Conservation (phyloP, 2,113 vertebrate genomes). For the Scolopax mira region DNA sequence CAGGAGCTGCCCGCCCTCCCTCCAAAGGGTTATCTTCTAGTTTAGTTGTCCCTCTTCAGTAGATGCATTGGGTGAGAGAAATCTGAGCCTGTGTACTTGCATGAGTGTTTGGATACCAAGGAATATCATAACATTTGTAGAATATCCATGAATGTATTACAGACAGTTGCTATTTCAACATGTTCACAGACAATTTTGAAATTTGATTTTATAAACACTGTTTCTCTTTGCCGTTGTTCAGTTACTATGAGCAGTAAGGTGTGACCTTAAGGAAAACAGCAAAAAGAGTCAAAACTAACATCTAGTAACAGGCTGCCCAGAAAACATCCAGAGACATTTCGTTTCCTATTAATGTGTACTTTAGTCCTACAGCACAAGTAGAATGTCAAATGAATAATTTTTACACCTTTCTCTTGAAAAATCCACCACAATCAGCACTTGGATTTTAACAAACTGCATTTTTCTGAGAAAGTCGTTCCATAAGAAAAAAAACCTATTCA, state of each 20-base stretch:
- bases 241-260: neutral
- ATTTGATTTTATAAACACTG: neutral
- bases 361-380: neutral
- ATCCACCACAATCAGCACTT: neutral
- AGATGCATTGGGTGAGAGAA: neutral
- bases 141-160: neutral
- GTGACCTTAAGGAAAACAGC: neutral
- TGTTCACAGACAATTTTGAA: neutral
- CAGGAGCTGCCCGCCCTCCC: neutral
- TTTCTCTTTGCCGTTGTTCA: neutral
- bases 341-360: neutral
- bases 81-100: neutral
- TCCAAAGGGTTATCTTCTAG: accelerated
- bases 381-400: neutral
- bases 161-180: neutral
- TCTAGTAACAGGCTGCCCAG: neutral
- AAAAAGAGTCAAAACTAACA: neutral
- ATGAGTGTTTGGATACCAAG: neutral
- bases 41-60: neutral
- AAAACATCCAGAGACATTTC: neutral
- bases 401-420: neutral
- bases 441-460: neutral
- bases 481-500: neutral
- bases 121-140: neutral
- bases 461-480: neutral